Evolutionary conservation across 2,797 vertebrate species (phyloP), one percentile per base, ranked within the genome.

Genomic region (Dromococcyx pavoninus): DNA sequence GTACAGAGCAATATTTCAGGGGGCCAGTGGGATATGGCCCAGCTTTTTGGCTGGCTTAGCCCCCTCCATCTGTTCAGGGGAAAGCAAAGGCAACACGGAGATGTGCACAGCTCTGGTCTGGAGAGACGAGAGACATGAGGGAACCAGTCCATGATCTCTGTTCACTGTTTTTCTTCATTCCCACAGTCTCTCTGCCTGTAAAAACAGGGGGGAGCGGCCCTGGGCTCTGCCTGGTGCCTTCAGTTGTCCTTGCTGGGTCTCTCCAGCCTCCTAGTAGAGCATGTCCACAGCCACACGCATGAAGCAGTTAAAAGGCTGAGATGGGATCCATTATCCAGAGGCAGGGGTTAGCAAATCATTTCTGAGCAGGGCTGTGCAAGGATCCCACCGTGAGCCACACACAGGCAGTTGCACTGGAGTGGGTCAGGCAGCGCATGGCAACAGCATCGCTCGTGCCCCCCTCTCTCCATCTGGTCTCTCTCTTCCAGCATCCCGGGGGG

Each of bases 401-500:
- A 3, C 2, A 1, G 48, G 44, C 67, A 51, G 78, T 56, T 5
- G 14, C 3, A 8, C 23, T 0, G 9, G 71, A 62, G 78, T 43
- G 27, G 71, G 28, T n/a, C 9, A 0, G 2, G 10, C 79, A 39
- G 67, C 75, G 75, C 89, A 41, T 76, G 60, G 89, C 85, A 79
- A 66, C 84, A 84, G 64, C 72, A 21, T 50, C 19, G 0, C 81
- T 67, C 1, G 0, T 10, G 2, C 74, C 37, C 66, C 76, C 57
- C 33, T 16, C 0, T 61, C 70, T 89, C 97, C 94, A 85, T 93
- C 95, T 94, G 95, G 17, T 88, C 94, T 86, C 71, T 87, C 61
- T 54, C 92, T 93, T 65, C 75, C 95, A 93, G 86, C 96, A 72
- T 61, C 69, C 65, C 16, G 10, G 30, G 67, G 58, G 44, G 41